Base-by-base conservation (phyloP, 1,140 invertebrate species). In the Phymorhynchus buccinoides region DNA sequence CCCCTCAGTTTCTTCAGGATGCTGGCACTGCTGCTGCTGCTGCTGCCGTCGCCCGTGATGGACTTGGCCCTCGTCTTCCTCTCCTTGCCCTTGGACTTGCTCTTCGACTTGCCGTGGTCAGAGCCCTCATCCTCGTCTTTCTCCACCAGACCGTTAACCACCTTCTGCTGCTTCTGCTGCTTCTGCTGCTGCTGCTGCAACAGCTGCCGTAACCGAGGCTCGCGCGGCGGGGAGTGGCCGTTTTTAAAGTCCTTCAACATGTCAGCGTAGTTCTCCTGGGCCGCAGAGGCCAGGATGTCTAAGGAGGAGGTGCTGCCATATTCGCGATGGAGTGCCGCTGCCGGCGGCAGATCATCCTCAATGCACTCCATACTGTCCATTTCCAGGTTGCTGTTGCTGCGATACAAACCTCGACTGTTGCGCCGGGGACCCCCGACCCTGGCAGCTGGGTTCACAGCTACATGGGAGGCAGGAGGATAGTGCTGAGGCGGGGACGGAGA, bases 241-340 rank as follows among this genome's bases (percentile, higher is more conserved):
- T 95, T 91, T 2, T 95, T 91, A 89, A 96, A 95, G 90, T 93
- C 93, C 80, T 96, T 96, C 14, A 97, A 94, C 96, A 97, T 96
- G 12, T 96, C 96, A 92, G 96, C 96, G 90, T 96, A 96, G 86
- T 95, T 95, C 80, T 96, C 96, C 48, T 94, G 94, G n/a, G 92
- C 93, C 30, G 93, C 91, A 79, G 87, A 88, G 44, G 90, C 91
- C 56, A 96, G 95, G 84, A 96, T 94, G 91, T 96, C 96, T 83
- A 96, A 95, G 83, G 95, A 96, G 12, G 96, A 96, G 91, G 94
- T 94, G 91, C 95, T 95, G 52, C 95, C 95, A 90, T 95, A 95
- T 86, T 95, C 95, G 39, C 95, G 91, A 37, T 94, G 90, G 35
- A 87, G 87, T 48, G 73, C 86, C 35, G 83, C 42, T 39, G 84